Conservation (phyloP, 2,797 vertebrate species). For the Argentina silus region DNA sequence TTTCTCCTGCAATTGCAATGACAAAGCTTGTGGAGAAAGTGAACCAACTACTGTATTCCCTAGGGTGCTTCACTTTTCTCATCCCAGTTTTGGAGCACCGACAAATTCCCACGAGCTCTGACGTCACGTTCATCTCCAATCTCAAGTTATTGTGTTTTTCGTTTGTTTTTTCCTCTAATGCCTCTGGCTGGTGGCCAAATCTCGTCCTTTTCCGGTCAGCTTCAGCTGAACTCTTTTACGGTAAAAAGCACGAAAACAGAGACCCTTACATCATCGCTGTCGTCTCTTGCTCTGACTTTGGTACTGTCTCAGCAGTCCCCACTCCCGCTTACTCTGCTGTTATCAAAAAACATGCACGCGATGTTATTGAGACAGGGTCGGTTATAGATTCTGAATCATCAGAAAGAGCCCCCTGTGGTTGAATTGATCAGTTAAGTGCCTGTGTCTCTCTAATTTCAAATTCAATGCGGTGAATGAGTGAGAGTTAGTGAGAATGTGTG, state of each 20-base stretch:
- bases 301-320: slow-evolving; percentile 33
- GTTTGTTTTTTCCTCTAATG: slow-evolving; percentile 39
- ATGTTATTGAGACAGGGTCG: slow-evolving; percentile 49
- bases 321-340: slow-evolving; percentile 48
- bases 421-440: slow-evolving; percentile 77
- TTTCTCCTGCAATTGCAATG: neutral
- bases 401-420: slow-evolving; percentile 64
- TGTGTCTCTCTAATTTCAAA: slow-evolving; percentile 75
- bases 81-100: neutral
- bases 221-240: slow-evolving; percentile 65
- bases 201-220: slow-evolving; percentile 76
- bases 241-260: slow-evolving; percentile 65
- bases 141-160: slow-evolving; percentile 38
- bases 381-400: slow-evolving; percentile 76
- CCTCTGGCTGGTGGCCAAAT: slow-evolving; percentile 59
- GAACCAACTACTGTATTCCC: neutral
- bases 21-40: neutral
- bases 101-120: slow-evolving; percentile 33
- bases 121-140: slow-evolving; percentile 49
- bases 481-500: slow-evolving; percentile 67
- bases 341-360: slow-evolving; percentile 47
- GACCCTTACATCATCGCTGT: slow-evolving; percentile 72
- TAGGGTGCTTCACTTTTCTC: neutral
- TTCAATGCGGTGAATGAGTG: slow-evolving; percentile 76
- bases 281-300: slow-evolving; percentile 30